phyloP scores from a whole-genome alignment of 2,888 invertebrate species.

The Phalangium opilio region DNA sequence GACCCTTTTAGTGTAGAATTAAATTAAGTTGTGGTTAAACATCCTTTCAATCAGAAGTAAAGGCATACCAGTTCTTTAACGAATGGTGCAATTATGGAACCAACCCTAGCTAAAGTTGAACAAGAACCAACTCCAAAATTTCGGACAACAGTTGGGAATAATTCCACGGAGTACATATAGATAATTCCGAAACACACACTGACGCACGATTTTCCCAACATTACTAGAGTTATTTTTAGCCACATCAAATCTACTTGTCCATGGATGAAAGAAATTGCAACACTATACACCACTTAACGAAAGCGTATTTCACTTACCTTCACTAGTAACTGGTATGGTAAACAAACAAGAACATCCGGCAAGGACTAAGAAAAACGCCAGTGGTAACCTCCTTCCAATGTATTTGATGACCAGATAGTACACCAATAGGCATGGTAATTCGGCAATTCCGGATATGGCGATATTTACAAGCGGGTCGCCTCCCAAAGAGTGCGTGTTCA shows the following conservation, averaged over 20 bases:
- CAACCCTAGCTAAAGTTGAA: constrained; percentile 57
- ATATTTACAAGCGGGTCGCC: constrained; percentile 54
- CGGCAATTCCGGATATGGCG: constrained; percentile 34
- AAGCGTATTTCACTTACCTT: constrained; percentile 4
- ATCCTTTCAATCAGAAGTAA: too few relatives aligned
- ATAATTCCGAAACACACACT: constrained; percentile 61
- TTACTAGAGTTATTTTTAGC: constrained; percentile 9
- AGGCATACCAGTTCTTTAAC: constrained; percentile 33
- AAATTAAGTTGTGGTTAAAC: too few relatives aligned
- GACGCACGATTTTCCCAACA: constrained; percentile 64
- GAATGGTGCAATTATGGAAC: constrained; percentile 59
- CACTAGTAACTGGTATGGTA: constrained; percentile 1
- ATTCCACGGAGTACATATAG: constrained; percentile 56
- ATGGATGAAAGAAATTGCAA: too few relatives aligned
- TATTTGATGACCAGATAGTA: constrained; percentile 7
- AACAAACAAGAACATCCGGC: constrained; percentile 23
- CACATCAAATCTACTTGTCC: constrained; percentile 13
- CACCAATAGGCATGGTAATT: constrained; percentile 16
- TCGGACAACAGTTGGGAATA: constrained; percentile 53
- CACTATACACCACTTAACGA: too few relatives aligned
- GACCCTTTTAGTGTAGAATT: constrained; percentile 4
- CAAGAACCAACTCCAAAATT: constrained; percentile 57
- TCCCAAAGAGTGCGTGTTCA: constrained; percentile 57
- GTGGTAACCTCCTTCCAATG: constrained; percentile 14
- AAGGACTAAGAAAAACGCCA: constrained; percentile 23